Evolutionary conservation across 2,113 vertebrate species (phyloP).

Genomic region (Carassius auratus): DNA sequence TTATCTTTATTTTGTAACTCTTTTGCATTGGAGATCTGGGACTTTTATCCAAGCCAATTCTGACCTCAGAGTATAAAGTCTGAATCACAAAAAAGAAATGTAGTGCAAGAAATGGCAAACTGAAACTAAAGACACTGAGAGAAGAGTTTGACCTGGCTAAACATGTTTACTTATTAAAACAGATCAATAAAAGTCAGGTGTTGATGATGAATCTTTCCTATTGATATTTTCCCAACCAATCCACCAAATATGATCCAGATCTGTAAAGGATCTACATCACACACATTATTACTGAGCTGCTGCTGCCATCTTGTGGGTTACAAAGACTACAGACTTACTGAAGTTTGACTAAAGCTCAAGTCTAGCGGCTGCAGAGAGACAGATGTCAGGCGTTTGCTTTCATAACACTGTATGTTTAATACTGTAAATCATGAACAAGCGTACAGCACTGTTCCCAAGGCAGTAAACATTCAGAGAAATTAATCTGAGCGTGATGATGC

Average conservation of each 20-base stretch:
- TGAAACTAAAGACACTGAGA: neutral
- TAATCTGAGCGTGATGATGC: conserved; percentile 23
- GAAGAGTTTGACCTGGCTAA: neutral
- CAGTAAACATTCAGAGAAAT: conserved; percentile 2
- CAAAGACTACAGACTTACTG: neutral
- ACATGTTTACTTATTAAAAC: neutral
- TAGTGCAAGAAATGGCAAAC: neutral
- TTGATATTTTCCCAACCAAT: too few species aligned
- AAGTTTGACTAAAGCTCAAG: too few species aligned
- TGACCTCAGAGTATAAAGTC: neutral
- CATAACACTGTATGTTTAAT: conserved; percentile 48
- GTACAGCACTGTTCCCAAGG: conserved; percentile 40
- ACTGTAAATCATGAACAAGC: conserved; percentile 42
- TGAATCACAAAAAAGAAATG: neutral
- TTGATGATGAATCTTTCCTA: neutral
- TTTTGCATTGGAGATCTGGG: neutral
- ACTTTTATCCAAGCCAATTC: neutral
- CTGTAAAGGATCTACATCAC: too few species aligned
- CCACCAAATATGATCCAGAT: neutral
- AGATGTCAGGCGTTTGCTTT: conserved; percentile 11
- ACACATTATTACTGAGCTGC: neutral
- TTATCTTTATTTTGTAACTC: neutral
- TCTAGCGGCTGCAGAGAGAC: neutral
- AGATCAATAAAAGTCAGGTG: neutral
- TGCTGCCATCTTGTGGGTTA: conserved; percentile 23